Conservation (phyloP, 1,140 invertebrate species). For the Heliconius hermathena region DNA sequence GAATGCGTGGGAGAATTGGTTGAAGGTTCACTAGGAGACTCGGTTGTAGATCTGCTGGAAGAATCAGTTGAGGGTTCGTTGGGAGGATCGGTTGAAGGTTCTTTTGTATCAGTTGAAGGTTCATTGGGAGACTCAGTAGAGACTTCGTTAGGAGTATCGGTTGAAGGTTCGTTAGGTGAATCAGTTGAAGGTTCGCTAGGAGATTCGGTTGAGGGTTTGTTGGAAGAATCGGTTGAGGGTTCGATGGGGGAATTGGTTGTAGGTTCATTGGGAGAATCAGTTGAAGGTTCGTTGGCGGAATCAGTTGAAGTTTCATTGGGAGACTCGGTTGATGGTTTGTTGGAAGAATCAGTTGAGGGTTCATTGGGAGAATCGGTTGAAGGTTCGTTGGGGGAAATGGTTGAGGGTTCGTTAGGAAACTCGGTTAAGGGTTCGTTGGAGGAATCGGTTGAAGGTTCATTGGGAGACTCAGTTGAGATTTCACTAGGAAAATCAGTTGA, state of each 20-base stretch:
- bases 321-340: neutral
- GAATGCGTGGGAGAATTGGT: neutral
- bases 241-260: neutral
- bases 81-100: neutral
- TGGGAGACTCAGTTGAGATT: neutral
- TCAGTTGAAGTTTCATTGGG: neutral
- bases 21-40: neutral
- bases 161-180: slow-evolving; percentile 24
- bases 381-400: neutral
- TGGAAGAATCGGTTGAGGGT: neutral
- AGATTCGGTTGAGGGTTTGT: neutral
- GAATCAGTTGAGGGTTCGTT: slow-evolving; percentile 16
- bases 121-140: neutral
- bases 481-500: slow-evolving; percentile 14
- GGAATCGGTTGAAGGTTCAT: neutral
- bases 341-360: neutral
- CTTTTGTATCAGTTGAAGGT: neutral
- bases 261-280: neutral
- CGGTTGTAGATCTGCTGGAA: slow-evolving; percentile 9
- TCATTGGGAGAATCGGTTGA: neutral
- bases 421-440: neutral
- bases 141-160: neutral
- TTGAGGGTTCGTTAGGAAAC: neutral
- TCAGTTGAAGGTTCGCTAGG: neutral
- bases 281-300: neutral